phyloP scores from a whole-genome alignment of 2,113 vertebrate species.

The Saguinus midas region DNA sequence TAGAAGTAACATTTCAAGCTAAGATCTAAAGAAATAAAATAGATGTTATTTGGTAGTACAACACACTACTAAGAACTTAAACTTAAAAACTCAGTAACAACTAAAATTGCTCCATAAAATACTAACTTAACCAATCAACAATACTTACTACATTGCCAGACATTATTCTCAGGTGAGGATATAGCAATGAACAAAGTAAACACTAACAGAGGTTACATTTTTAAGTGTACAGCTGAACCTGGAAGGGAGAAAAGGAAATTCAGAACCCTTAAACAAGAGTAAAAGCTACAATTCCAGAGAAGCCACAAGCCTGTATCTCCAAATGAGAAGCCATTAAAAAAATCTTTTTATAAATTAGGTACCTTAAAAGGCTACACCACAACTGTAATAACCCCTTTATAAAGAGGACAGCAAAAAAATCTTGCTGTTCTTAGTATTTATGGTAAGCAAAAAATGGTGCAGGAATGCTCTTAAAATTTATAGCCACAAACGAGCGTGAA shows the following conservation, averaged over 20 bases:
- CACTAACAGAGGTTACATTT: constrained; percentile 9
- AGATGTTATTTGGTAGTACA: not conserved
- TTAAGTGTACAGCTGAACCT: not conserved
- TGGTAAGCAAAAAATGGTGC: not conserved
- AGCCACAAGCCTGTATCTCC: not conserved
- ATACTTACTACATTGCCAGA: not conserved
- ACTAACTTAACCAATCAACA: not conserved
- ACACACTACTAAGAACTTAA: not conserved
- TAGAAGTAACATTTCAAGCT: constrained; percentile 14
- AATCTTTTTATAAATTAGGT: not conserved
- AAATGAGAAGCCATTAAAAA: not conserved
- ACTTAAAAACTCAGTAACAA: not conserved
- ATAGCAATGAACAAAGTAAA: not conserved
- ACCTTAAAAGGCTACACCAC: not conserved
- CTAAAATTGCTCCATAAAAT: constrained; percentile 6
- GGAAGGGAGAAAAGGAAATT: not conserved
- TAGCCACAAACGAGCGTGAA: not conserved
- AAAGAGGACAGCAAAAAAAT: not conserved
- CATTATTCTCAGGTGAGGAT: not conserved
- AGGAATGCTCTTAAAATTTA: not conserved
- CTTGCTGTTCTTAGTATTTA: not conserved
- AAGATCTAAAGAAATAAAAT: not conserved
- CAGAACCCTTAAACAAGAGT: not conserved
- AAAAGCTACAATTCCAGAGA: not conserved
- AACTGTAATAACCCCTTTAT: not conserved